Base-by-base conservation (phyloP, 2,797 vertebrate genomes). In the Sebastes oblongus region DNA sequence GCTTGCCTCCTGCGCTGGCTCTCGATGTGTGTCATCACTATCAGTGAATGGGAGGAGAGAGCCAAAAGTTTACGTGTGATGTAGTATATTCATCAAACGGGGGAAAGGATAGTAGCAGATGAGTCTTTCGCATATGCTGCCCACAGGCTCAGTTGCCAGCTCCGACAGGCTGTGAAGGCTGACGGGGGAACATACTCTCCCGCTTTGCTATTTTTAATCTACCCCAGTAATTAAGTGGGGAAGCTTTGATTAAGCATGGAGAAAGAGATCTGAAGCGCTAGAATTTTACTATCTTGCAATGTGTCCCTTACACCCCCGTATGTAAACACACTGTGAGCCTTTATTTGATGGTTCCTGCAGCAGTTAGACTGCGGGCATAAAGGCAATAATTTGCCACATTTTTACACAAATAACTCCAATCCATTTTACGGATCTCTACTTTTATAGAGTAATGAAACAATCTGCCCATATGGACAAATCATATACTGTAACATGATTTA, bases 131-230 rank as follows among this genome's bases (percentile, higher is more conserved):
- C 86, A 88, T 76, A 79, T 84, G 81, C 71, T 91, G 80, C 89
- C 91, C 89, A 85, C 77, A 70, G 87, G 91, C 90, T 73, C 65
- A 50, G 69, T 67, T 85, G 86, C 82, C 77, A 90, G 71, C 29
- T 74, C 75, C 82, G 81, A 84, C 81, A 88, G 75, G 71, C 78
- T 89, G 87, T 70, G 83, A 82, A 83, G 56, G 87, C 61, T 85
- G 85, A 89, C 13, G 67, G 82, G 75, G 79, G 77, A 79, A 75
- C 29, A 62, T 16, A 78, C 64, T 72, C 74, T 78, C 58, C 25
- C 2, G 25, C 58, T 84, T 75, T 84, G 80, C 85, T 86, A 85
- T 92, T 92, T 93, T 92, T 88, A 89, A 88, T 74, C 75, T 83
- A 78, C 60, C 75, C 77, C 67, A 72, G 86, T 82, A 93, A 92